Conservation (phyloP, 2,888 invertebrate species). For the Drosophila siamana region DNA sequence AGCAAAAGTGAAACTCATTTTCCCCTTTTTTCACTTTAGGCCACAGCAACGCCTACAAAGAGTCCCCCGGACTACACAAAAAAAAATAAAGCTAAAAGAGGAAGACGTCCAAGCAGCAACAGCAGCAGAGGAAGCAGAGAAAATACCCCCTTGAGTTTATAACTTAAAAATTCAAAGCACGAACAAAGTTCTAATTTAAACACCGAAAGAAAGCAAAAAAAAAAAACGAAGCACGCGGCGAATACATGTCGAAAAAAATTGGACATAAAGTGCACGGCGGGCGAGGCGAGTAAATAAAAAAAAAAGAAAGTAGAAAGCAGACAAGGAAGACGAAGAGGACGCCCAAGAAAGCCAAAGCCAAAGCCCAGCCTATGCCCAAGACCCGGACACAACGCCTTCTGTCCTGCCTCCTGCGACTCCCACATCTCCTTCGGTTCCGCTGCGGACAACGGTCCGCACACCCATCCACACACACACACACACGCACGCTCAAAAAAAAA, state of each 20-base stretch:
- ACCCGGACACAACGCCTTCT: slow-evolving; percentile 52
- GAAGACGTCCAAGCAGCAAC: slow-evolving; percentile 26
- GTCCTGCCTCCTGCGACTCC: slow-evolving; percentile 6
- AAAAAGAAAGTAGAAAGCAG: slow-evolving; percentile 28
- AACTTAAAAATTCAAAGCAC: slow-evolving; percentile 85
- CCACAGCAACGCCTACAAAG: slow-evolving; percentile 46
- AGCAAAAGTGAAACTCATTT: slow-evolving; percentile 78
- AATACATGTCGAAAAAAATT: slow-evolving; percentile 58
- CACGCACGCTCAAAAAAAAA: slow-evolving; percentile 1
- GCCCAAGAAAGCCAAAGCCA: slow-evolving; percentile 41
- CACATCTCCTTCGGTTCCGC: slow-evolving; percentile 19
- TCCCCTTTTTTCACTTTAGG: slow-evolving; percentile 62
- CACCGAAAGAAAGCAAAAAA: slow-evolving; percentile 58
- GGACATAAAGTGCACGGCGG: slow-evolving; percentile 78
- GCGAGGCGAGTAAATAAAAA: slow-evolving; percentile 78
- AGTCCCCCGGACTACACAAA: slow-evolving; percentile 33
- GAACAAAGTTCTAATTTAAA: slow-evolving; percentile 86
- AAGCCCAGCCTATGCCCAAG: slow-evolving; percentile 36
- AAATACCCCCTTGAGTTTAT: slow-evolving; percentile 82
- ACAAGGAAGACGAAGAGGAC: slow-evolving; percentile 7
- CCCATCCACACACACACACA: slow-evolving; percentile 5
- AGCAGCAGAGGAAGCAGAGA: slow-evolving; percentile 27
- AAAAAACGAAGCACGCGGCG: slow-evolving; percentile 32
- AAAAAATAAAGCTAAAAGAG: slow-evolving; percentile 32
- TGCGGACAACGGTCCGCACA: slow-evolving; percentile 48